Evolutionary conservation across 2,113 vertebrate species (phyloP), one percentile per base, ranked within the genome.

Genomic region (Cricetomys ansorgei): DNA sequence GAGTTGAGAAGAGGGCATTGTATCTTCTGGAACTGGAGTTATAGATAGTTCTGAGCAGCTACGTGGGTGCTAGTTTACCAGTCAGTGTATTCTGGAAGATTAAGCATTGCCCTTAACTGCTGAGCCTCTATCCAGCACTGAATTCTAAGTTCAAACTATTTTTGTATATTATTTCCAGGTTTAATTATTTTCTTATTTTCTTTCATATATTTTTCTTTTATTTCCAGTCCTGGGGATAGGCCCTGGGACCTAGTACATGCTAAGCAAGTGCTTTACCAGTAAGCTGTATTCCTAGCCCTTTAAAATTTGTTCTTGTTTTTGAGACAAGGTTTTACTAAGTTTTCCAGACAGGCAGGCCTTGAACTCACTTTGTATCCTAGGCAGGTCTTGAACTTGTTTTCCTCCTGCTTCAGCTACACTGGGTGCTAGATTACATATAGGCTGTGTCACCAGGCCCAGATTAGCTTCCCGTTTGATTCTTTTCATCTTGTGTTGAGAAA

Each of bases 81-180:
- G n/a, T n/a, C 37, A 29, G 55, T 37, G 57, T 25, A 37, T 19
- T 79, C 57, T 40, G 23, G 23, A 43, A 62, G 57, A 62, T 13
- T 40, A 16, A 81, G 1, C 25, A 43, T 57, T 19, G 7, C 27
- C 34, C 57, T 64, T 64, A 64, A 31, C 40, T 31, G 4, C 40
- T 45, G 80, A 19, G 29, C 40, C 13, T 31, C 13, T 64, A n/a
- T 65, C 40, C 59, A 48, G 40, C 31, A 6, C 57, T 94, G 59
- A 84, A 31, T 50, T 96, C 53, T 83, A 25, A 43, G 45, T 95
- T 92, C 91, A 67, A 94, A 80, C 25, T 5, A 92, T 19, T 92
- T 19, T 73, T 57, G 11, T 91, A 50, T 21, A 10, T 89, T 45
- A 83, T 25, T 45, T 72, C 3, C 34, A 88, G 73, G 12, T 43